Percentiles rank a stretch among this genome's conserved stretches.
Conservation (phyloP, 2,113 vertebrate genomes). For the Hippocampus barbouri region DNA sequence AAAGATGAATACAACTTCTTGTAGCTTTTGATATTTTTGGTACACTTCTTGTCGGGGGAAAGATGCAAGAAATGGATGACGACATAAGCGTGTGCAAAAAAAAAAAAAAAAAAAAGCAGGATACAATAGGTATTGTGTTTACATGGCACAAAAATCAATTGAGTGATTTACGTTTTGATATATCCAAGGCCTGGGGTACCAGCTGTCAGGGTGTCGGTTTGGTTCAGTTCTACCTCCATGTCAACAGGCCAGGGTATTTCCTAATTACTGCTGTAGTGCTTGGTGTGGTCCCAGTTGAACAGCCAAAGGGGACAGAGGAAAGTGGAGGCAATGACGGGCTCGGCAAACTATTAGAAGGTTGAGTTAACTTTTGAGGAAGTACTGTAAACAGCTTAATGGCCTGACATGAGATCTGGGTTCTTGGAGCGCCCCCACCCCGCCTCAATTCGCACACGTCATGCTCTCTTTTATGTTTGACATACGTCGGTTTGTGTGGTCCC, state of each 20-base stretch:
- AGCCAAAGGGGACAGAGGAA: constrained; percentile 59
- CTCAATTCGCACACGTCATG: constrained; percentile 37
- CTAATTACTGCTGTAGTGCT: constrained; percentile 57
- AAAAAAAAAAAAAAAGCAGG: constrained; percentile 37
- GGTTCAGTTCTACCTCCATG: constrained; percentile 62
- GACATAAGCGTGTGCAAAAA: constrained; percentile 62
- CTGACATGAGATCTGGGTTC: constrained; percentile 41
- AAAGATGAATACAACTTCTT: background rate
- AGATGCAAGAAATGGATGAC: constrained; percentile 43
- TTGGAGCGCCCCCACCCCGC: background rate
- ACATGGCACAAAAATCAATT: constrained; percentile 69
- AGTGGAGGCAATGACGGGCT: constrained; percentile 60
- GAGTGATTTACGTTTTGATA: constrained; percentile 63
- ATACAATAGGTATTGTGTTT: constrained; percentile 72
- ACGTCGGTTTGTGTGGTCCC: constrained; percentile 49
- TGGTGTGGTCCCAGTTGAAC: constrained; percentile 59
- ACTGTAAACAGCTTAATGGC: constrained; percentile 62
- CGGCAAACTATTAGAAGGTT: constrained; percentile 64
- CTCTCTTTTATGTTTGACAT: constrained; percentile 46
- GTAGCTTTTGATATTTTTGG: background rate
- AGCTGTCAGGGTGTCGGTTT: constrained; percentile 61
- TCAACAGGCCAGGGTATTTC: constrained; percentile 62
- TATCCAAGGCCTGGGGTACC: constrained; percentile 59
- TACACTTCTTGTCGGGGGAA: constrained; percentile 9
- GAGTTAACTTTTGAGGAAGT: constrained; percentile 60